Conservation (phyloP, 2,797 vertebrate genomes). For the Smutsia gigantea region DNA sequence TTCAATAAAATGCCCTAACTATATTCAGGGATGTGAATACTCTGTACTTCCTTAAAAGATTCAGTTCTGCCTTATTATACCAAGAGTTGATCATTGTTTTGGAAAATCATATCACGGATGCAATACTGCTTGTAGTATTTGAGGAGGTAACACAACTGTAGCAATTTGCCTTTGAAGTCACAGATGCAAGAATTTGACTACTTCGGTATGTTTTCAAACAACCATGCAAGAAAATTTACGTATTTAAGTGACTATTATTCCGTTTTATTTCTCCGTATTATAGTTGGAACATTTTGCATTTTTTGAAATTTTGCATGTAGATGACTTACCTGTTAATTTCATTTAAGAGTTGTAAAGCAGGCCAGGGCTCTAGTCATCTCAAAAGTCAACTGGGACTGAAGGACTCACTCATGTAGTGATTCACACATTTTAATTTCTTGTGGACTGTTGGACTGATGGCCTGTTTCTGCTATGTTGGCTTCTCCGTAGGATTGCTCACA, state of each 20-base stretch:
- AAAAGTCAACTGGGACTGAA: background rate
- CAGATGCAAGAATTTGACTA: background rate
- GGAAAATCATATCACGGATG: background rate
- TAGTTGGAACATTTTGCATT: background rate
- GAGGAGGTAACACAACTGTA: background rate
- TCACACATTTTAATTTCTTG: background rate
- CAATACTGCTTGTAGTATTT: background rate
- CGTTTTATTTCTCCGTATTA: conserved; percentile 29
- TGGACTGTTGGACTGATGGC: background rate
- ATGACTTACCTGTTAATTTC: background rate
- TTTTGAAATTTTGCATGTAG: background rate
- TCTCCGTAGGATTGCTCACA: background rate
- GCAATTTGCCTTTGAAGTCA: background rate
- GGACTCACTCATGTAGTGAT: background rate
- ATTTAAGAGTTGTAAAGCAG: background rate
- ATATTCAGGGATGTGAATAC: background rate
- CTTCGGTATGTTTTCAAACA: background rate
- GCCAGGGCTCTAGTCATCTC: background rate
- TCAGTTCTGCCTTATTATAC: background rate
- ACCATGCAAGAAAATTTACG: background rate
- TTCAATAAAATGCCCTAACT: background rate
- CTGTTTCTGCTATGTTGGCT: background rate
- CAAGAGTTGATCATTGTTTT: background rate
- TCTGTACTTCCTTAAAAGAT: background rate
- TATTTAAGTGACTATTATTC: background rate